These are phyloP conservation scores for Proterorhinus semilunaris DNA, from an alignment of 2,113 vertebrate species.

Conservation along the genomic window DNA sequence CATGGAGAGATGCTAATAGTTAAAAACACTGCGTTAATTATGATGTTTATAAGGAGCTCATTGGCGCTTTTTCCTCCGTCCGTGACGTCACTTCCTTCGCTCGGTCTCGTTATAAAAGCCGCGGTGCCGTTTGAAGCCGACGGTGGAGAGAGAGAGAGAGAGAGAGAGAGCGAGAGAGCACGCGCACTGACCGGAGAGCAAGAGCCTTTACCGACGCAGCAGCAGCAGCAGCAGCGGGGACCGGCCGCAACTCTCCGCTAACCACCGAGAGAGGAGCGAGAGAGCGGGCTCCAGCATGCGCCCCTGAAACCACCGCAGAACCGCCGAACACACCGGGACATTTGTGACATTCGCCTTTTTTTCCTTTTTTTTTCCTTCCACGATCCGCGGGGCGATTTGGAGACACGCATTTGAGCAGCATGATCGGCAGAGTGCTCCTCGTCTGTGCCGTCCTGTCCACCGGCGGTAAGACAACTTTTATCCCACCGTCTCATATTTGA, in stretches of 20 bases:
- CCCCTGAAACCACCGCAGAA: slow-evolving; percentile 34
- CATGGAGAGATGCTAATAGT: no score
- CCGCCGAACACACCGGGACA: neutral
- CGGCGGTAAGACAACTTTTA: slow-evolving; percentile 66
- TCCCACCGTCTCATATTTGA: no score
- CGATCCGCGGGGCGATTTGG: slow-evolving; percentile 52
- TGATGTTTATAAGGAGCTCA: slow-evolving; percentile 15
- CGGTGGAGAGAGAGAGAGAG: no score
- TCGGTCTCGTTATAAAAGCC: neutral
- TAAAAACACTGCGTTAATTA: no score
- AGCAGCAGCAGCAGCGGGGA: neutral
- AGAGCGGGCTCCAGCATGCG: slow-evolving; percentile 42
- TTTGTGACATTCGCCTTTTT: slow-evolving; percentile 28
- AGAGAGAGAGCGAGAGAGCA: no score
- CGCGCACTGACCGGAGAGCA: neutral
- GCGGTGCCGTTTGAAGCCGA: slow-evolving; percentile 6
- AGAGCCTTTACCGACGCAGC: neutral
- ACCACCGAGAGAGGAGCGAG: no score
- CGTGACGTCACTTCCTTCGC: slow-evolving; percentile 74
- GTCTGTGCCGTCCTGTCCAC: slow-evolving; percentile 55
- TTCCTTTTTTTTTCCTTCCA: slow-evolving; percentile 11
- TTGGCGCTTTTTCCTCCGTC: neutral
- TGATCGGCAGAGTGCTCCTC: slow-evolving; percentile 65
- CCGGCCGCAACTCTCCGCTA: neutral
- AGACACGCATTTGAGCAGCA: slow-evolving; percentile 37